Evolutionary conservation across 2,113 vertebrate genomes (phyloP).

Genomic region (Agapornis roseicollis): DNA sequence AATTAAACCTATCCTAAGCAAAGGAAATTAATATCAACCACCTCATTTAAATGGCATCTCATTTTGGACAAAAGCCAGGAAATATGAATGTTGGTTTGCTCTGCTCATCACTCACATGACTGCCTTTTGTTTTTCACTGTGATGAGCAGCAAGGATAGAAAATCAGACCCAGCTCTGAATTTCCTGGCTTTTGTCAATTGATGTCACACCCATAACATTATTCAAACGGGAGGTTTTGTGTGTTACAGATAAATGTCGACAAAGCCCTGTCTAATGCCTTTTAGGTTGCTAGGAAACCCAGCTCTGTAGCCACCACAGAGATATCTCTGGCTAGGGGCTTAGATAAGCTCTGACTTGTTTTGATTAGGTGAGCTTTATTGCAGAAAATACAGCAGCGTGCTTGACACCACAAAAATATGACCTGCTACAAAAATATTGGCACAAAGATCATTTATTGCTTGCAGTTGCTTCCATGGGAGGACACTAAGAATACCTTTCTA

Average conservation of each 20-base stretch:
- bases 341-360: slow-evolving; percentile 65
- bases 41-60: slow-evolving; percentile 30
- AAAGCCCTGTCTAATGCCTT: slow-evolving; percentile 51
- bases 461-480: rapidly evolving
- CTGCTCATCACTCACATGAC: not conserved
- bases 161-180: slow-evolving; percentile 30
- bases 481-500: not conserved
- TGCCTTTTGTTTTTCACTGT: slow-evolving; percentile 19
- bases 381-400: slow-evolving; percentile 20
- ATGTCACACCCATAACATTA: slow-evolving; percentile 43
- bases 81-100: not conserved
- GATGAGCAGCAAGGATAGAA: slow-evolving; percentile 13
- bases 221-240: slow-evolving; percentile 13
- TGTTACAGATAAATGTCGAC: slow-evolving; percentile 59
- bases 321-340: slow-evolving; percentile 49
- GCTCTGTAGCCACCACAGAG: slow-evolving; percentile 65
- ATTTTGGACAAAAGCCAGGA: slow-evolving; percentile 12
- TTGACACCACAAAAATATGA: not conserved
- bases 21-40: slow-evolving; percentile 4
- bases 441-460: not conserved
- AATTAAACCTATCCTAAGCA: not conserved
- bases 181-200: slow-evolving; percentile 41
- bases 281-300: slow-evolving; percentile 74
- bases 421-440: not conserved
- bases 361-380: slow-evolving; percentile 57